Evolutionary conservation across 2,797 vertebrate species (phyloP).

Genomic region (Pangasius krempfi): DNA sequence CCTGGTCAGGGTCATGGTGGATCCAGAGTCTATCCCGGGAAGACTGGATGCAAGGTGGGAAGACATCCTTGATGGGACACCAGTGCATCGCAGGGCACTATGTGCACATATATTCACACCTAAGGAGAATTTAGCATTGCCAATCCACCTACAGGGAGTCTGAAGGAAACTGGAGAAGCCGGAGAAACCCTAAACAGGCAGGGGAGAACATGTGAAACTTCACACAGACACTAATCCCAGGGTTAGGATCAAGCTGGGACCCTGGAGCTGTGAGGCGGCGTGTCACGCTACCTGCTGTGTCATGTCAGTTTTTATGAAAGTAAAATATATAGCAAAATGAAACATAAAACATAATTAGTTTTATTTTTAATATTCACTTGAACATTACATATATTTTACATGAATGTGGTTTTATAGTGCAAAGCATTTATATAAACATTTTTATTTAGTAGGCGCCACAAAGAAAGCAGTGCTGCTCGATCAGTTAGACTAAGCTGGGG

Average conservation of each 20-base stretch:
- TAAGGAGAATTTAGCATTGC: neutral
- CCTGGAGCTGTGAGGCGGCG: neutral
- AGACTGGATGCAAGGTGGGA: neutral
- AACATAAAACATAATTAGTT: constrained; percentile 4
- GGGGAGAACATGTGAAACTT: neutral
- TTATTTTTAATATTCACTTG: neutral
- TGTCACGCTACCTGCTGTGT: neutral
- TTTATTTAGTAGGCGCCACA: neutral
- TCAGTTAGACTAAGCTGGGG: neutral
- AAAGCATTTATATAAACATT: neutral
- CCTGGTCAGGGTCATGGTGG: neutral
- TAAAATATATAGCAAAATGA: neutral
- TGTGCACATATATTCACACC: neutral
- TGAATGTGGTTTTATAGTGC: constrained; percentile 21
- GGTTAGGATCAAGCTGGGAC: neutral
- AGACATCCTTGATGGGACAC: neutral
- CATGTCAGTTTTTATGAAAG: neutral
- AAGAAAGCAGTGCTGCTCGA: neutral
- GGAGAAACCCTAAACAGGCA: neutral
- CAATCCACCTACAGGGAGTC: neutral
- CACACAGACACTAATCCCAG: neutral
- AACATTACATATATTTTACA: constrained; percentile 3
- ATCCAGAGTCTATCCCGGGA: neutral
- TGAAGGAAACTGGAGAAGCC: neutral
- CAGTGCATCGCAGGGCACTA: neutral